phyloP scores from a whole-genome alignment of 1,140 invertebrate genomes.

The Proales similis region DNA sequence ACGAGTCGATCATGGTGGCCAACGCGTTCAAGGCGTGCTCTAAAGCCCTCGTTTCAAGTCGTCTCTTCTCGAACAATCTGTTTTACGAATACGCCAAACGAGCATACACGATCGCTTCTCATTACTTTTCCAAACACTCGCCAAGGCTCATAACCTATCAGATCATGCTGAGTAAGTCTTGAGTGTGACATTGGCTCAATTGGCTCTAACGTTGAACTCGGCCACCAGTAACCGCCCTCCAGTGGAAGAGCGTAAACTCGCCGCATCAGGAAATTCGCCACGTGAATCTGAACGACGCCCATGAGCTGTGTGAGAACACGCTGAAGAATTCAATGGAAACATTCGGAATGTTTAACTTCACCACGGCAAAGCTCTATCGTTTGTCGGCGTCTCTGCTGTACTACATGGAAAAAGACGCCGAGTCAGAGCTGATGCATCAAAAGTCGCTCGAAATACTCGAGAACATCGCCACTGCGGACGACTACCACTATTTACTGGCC shows the following conservation, averaged over 20 bases:
- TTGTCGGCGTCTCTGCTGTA: slow-evolving; percentile 19
- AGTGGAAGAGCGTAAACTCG: slow-evolving; percentile 32
- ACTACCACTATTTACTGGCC: slow-evolving; percentile 28
- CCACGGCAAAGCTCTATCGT: slow-evolving; percentile 20
- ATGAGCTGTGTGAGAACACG: slow-evolving; percentile 8
- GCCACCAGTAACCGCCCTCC: slow-evolving; percentile 11
- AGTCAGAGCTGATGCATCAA: slow-evolving; percentile 28
- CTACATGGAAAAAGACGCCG: slow-evolving; percentile 32
- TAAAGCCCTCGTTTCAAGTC: slow-evolving; percentile 10
- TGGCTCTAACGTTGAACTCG: neutral
- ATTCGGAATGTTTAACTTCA: neutral
- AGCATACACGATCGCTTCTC: slow-evolving; percentile 7
- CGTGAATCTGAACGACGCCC: slow-evolving; percentile 31
- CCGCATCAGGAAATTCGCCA: slow-evolving; percentile 12
- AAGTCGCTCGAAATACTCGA: slow-evolving; percentile 30
- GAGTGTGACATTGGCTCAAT: neutral
- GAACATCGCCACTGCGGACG: neutral
- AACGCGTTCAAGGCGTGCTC: slow-evolving; percentile 23
- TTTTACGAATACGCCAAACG: slow-evolving; percentile 31
- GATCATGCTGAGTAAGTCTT: slow-evolving; percentile 9
- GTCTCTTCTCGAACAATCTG: slow-evolving; percentile 17
- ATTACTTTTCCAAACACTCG: neutral
- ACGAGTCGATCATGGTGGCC: slow-evolving; percentile 6
- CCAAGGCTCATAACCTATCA: slow-evolving; percentile 11
- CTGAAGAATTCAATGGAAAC: neutral